These are phyloP conservation scores for Luperina testacea DNA, from an alignment of 2,888 invertebrate species.

Conservation along the genomic window DNA sequence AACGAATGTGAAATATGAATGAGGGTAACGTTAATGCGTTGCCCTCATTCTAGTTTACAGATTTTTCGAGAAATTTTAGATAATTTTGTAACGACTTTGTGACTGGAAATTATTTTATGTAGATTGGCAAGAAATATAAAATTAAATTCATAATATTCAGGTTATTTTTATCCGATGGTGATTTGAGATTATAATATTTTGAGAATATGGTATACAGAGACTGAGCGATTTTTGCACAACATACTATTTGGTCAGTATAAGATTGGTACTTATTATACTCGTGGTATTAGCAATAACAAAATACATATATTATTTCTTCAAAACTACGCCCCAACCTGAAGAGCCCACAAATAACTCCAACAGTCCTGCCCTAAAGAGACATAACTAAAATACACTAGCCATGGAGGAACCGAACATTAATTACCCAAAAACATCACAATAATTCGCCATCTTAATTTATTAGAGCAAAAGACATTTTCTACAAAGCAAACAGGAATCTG, in stretches of 20 bases:
- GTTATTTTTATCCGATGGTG: too few species aligned
- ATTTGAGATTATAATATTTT: too few species aligned
- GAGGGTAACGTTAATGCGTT: not conserved
- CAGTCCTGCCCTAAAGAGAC: constrained; percentile 16
- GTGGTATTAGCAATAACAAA: not conserved
- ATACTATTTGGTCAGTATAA: not conserved
- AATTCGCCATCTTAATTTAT: constrained; percentile 73
- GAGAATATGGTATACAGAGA: too few species aligned
- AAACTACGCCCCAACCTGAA: not conserved
- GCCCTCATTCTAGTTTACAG: not conserved
- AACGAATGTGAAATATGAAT: too few species aligned
- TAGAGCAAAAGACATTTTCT: constrained; percentile 77
- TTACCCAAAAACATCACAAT: constrained; percentile 69
- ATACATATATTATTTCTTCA: not conserved
- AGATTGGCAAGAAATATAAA: not conserved
- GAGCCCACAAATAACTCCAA: constrained; percentile 28
- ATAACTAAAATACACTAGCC: constrained; percentile 49
- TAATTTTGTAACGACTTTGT: not conserved
- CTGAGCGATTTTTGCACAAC: not conserved
- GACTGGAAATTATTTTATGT: not conserved
- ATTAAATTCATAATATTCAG: not conserved
- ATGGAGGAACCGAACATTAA: constrained; percentile 59
- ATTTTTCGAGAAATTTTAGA: not conserved
- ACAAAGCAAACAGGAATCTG: constrained; percentile 78
- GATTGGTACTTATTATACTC: not conserved